Evolutionary conservation across 2,113 vertebrate genomes (phyloP), one percentile per base, ranked within the genome.

Genomic region (Equus przewalskii): DNA sequence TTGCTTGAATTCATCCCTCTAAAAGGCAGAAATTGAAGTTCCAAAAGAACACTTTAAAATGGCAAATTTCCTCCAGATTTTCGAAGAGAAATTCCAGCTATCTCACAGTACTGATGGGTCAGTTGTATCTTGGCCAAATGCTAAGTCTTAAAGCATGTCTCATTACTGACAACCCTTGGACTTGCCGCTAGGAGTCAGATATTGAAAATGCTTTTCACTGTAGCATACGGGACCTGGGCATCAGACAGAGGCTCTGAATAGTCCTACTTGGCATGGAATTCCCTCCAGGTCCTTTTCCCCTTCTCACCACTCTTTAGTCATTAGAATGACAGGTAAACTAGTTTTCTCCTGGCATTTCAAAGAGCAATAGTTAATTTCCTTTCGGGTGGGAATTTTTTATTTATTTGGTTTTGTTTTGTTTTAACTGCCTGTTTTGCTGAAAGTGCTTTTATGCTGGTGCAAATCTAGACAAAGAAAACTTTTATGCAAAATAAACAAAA

Each of bases 401-500:
- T 24, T 41, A 18, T 60, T 85, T 75, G 65, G 58, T 65, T 97
- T 96, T 80, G 24, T 94, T 97, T 95, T 83, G 69, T 93, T 97
- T 82, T 90, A 95, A 76, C 10, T 70, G 11, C 3, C 7, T 24
- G 3, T 73, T 92, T 62, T 96, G 82, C 96, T 90, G 41, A 89
- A 97, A 93, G 75, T 76, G 87, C 70, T 97, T 98, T 97, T 92
- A 93, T 30, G 72, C n/a, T 67, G 51, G 64, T 93, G 13, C 69
- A 56, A 89, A 97, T 56, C 75, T 91, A 73, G 67, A 96, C 94
- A 98, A 97, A 97, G 89, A 75, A 94, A 97, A 97, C 93, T 75
- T 98, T 98, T 97, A 94, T 97, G 93, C 83, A 94, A 98, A 98
- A 93, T 56, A 98, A 98, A 98, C 95, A 97, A 96, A 97, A 96